Conservation (phyloP, 1,140 invertebrate genomes). For the Ceratina japonica region DNA sequence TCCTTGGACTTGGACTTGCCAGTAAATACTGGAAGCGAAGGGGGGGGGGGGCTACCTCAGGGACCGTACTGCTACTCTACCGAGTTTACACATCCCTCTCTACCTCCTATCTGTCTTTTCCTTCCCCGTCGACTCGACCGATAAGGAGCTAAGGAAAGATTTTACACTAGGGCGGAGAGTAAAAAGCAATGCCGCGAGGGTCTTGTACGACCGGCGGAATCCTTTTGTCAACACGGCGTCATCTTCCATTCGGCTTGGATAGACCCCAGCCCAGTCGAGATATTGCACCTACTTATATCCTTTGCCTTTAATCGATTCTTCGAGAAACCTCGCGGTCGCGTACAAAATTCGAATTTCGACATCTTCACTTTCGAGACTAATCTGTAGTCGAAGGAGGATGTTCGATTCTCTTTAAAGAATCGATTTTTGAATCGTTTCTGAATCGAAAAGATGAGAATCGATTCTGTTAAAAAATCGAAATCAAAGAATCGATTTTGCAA, state of each 20-base stretch:
- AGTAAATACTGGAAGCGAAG: conserved; percentile 66
- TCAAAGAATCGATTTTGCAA: no score
- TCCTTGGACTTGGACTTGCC: conserved; percentile 52
- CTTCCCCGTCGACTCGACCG: conserved; percentile 20
- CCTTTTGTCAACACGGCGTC: conserved; percentile 57
- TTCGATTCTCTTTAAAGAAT: no score
- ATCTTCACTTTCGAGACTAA: background rate
- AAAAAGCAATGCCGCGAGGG: conserved; percentile 41
- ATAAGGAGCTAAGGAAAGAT: conserved; percentile 64
- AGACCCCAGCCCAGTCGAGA: background rate
- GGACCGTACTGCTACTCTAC: conserved; percentile 56
- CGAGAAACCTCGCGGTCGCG: background rate
- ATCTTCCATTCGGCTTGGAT: conserved; percentile 28
- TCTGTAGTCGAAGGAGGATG: no score
- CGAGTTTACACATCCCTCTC: conserved; percentile 59
- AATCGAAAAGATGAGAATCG: no score
- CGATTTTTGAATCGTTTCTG: no score
- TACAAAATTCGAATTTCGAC: no score
- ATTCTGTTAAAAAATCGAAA: no score
- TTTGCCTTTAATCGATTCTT: background rate
- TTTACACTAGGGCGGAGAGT: conserved; percentile 57
- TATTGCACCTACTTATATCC: background rate
- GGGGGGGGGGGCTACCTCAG: conserved; percentile 54
- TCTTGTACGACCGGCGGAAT: conserved; percentile 59
- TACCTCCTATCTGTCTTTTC: conserved; percentile 23